A percentile compares a stretch with the other conserved stretches of the same genome.
phyloP scores from a whole-genome alignment of 2,113 vertebrate genomes.

The Pterocles burchelli region DNA sequence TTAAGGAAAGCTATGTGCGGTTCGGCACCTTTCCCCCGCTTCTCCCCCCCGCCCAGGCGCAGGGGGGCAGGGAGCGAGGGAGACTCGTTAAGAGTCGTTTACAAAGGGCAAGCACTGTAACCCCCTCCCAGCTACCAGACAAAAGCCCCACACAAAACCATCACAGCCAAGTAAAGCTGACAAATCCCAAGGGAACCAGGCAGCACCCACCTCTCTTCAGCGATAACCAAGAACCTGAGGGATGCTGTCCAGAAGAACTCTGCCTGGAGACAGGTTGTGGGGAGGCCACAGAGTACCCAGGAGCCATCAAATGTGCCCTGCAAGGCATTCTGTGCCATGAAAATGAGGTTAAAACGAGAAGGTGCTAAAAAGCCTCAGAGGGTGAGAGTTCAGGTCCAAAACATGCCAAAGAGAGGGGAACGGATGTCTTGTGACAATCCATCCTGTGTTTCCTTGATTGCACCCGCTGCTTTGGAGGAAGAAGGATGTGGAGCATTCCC shows the following conservation, averaged over 20 bases:
- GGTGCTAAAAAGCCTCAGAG: neutral
- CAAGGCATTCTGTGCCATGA: neutral
- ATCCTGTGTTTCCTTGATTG: neutral
- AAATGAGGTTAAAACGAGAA: neutral
- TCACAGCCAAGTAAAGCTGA: neutral
- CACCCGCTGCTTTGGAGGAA: neutral
- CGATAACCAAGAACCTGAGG: neutral
- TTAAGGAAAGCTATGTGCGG: too few species aligned
- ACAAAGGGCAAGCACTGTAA: too few species aligned
- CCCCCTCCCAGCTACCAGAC: too few species aligned
- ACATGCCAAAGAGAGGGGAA: neutral
- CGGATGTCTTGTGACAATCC: neutral
- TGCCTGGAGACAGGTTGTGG: neutral
- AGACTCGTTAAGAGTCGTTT: too few species aligned
- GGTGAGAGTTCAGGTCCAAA: neutral
- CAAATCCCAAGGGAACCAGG: neutral
- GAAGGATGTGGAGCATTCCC: rapidly evolving
- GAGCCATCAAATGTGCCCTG: neutral
- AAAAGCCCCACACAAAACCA: too few species aligned
- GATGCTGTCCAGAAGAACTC: neutral
- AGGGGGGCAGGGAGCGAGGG: too few species aligned
- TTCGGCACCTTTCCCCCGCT: too few species aligned
- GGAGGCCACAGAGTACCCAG: neutral
- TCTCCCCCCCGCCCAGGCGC: too few species aligned
- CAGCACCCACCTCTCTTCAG: neutral